phyloP scores from a whole-genome alignment of 2,888 invertebrate genomes.

The Pseudoips prasinana region DNA sequence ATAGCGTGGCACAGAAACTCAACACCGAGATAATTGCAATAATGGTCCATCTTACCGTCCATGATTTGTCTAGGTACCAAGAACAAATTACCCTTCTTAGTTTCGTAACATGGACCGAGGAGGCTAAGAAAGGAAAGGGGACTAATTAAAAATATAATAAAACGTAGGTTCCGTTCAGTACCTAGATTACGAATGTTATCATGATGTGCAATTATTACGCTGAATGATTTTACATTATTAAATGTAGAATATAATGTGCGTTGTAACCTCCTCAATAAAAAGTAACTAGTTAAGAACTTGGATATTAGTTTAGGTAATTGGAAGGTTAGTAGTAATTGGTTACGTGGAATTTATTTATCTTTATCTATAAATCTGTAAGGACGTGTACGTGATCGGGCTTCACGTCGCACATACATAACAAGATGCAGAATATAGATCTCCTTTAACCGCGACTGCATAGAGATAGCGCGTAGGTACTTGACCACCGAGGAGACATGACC shows the following conservation, averaged over 20 bases:
- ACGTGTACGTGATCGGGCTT: conserved; percentile 19
- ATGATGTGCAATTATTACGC: conserved; percentile 8
- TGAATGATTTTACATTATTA: conserved; percentile 5
- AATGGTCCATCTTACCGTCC: conserved; percentile 24
- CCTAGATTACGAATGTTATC: conserved; percentile 5
- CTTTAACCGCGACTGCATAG: conserved; percentile 7
- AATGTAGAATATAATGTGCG: no score
- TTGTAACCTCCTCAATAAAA: conserved; percentile 6
- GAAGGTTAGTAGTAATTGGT: no score
- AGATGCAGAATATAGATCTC: conserved; percentile 25
- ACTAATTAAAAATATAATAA: conserved; percentile 8
- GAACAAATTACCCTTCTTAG: conserved; percentile 18
- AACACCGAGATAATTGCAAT: conserved; percentile 28
- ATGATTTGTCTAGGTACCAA: conserved; percentile 14
- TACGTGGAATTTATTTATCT: background rate
- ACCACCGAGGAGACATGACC: conserved; percentile 33
- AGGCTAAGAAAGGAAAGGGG: conserved; percentile 9
- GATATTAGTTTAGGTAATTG: no score
- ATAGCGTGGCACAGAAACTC: conserved; percentile 29
- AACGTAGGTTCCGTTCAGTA: conserved; percentile 5
- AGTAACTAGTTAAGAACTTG: no score
- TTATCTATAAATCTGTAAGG: background rate
- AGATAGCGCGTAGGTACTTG: conserved; percentile 39
- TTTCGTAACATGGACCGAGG: conserved; percentile 16
- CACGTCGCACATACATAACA: conserved; percentile 7